Evolutionary conservation across 2,888 invertebrate species (phyloP).

Genomic region (Tyria jacobaeae): DNA sequence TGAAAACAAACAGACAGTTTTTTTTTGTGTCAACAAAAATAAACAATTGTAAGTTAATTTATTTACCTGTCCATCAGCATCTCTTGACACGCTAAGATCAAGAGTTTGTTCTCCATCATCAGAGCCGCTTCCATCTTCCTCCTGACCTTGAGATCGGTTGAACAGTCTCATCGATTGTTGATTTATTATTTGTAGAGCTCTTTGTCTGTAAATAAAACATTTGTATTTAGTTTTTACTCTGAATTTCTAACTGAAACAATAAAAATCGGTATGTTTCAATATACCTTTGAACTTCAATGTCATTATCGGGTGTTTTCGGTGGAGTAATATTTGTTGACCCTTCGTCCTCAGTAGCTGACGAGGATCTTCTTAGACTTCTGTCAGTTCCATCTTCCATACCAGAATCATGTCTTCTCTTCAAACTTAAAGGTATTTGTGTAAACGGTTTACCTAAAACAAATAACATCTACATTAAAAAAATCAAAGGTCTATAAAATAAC

Average conservation of each 20-base stretch:
- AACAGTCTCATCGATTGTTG: constrained; percentile 82
- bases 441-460: constrained; percentile 74
- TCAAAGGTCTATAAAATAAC: constrained; percentile 18
- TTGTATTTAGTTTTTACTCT: constrained; percentile 11
- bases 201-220: constrained; percentile 69
- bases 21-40: constrained; percentile 6
- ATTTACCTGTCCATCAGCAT: constrained; percentile 81
- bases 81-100: constrained; percentile 82
- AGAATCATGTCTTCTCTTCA: constrained; percentile 80
- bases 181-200: constrained; percentile 80
- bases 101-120: constrained; percentile 85
- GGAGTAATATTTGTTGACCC: constrained; percentile 83
- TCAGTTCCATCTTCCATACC: constrained; percentile 74
- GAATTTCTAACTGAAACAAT: neutral
- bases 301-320: constrained; percentile 83
- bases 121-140: constrained; percentile 82
- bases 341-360: constrained; percentile 83
- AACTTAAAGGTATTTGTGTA: constrained; percentile 76
- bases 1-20: neutral
- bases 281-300: constrained; percentile 80
- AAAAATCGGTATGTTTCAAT: neutral
- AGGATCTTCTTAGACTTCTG: constrained; percentile 74
- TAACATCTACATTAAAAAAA: constrained; percentile 21
- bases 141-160: constrained; percentile 72
- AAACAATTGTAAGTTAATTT: constrained; percentile 1